Evolutionary conservation across 2,797 vertebrate genomes (phyloP), one percentile per base, ranked within the genome.

Genomic region (Rousettus madagascariensis): DNA sequence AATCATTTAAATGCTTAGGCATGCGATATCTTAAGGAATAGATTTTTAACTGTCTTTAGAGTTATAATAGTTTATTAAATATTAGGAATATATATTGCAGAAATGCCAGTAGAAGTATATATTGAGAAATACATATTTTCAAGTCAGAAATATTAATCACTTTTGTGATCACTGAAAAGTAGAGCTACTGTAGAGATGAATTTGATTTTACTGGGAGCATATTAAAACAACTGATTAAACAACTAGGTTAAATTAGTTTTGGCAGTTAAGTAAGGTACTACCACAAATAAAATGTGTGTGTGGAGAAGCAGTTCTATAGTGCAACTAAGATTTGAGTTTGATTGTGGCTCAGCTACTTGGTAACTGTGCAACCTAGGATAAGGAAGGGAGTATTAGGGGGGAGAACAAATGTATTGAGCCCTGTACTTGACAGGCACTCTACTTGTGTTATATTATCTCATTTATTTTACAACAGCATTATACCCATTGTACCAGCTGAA

Each of bases 151-250:
- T 96, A 33, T 51, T 93, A 88, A 79, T 85, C 24, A 72, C 38
- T 74, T 91, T 66, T 33, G 30, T 72, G 61, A 57, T 91, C 86
- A 86, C 55, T 93, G 89, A 95, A 94, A 96, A 87, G 20, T 77
- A 86, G 79, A 93, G 65, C 38, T 91, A 0, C 65, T 20, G 3
- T 5, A 22, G 94, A 94, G 91, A 74, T 68, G 78, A 95, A 71
- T 91, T 89, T 78, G 77, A 5, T 86, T 97, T 90, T 83, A 2
- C 15, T 68, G 57, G 77, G 68, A 94, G 95, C 85, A 72, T 5
- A 12, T 94, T 92, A 28, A 41, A 96, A 9, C 88, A 15, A 59
- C 30, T n/a, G 89, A 78, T 97, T 92, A 91, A 97, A 91, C 51
- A 95, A 8, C 22, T 38, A 90, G 46, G 8, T 20, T 78, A 68